Base-by-base conservation (phyloP, 2,888 invertebrate species). In the Erannis defoliaria region DNA sequence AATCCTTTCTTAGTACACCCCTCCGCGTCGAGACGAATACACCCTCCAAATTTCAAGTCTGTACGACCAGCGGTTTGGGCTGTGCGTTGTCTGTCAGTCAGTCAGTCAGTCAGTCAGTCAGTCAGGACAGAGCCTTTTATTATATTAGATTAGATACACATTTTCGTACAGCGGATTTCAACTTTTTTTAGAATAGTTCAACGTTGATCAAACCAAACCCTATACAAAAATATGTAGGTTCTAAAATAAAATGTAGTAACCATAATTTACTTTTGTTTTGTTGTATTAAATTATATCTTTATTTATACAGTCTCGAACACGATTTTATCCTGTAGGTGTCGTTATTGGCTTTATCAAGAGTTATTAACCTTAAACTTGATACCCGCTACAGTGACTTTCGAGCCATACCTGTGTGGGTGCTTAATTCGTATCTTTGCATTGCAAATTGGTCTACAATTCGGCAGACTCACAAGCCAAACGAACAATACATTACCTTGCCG, bases 401-500 rank as follows among this genome's bases (percentile, higher is more conserved):
- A 64, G 65, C 46, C 65, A 74, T 51, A 51, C 40, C 29, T 40
- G 51, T 57, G 84, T 87, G 77, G 84, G 84, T 74, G 82, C 79
- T 66, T 74, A 74, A 75, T 74, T 68, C 71, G 72, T 73, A 68
- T 76, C 73, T 78, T 82, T 80, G 76, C 82, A 84, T 83, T 88
- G 83, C 82, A 81, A 86, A 85, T 88, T 81, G 75, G 80, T 84
- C 82, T 84, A 84, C 77, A 77, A 76, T 77, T 79, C 72, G 74
- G 71, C 80, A 83, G 84, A 81, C 84, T 75, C 72, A 76, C 80
- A 82, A 82, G 81, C 62, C 73, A 78, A 80, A 82, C 78, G 82
- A 84, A 89, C 89, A 90, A 89, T 88, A 80, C 82, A 77, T 82
- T 84, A 82, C 85, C 84, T 57, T 55, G 54, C 51, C 55, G 37